phyloP scores from a whole-genome alignment of 2,113 vertebrate genomes.

The Phaethon lepturus region DNA sequence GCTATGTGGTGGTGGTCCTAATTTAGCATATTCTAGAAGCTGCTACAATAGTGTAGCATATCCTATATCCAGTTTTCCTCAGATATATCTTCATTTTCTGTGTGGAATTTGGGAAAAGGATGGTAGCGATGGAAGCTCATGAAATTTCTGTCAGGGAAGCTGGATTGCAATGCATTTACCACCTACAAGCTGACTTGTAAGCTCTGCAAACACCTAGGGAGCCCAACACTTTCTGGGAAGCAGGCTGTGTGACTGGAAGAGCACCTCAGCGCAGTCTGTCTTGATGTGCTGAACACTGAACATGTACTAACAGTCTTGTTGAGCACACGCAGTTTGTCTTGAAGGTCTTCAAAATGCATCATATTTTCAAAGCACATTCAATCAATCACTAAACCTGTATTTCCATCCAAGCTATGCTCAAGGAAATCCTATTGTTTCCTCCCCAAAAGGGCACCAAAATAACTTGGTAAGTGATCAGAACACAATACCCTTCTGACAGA shows the following conservation, averaged over 20 bases:
- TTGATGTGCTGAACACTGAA: background rate
- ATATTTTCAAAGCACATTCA: background rate
- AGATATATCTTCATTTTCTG: background rate
- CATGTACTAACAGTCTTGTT: background rate
- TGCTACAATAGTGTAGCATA: background rate
- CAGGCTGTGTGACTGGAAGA: background rate
- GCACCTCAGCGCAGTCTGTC: background rate
- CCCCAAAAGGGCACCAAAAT: background rate
- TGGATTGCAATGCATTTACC: background rate
- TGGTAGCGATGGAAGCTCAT: background rate
- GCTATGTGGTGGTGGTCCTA: background rate
- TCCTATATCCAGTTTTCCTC: background rate
- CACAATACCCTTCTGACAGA: background rate
- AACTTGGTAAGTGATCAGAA: background rate
- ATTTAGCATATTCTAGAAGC: background rate
- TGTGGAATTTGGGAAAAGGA: background rate
- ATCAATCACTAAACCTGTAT: background rate
- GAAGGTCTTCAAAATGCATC: background rate
- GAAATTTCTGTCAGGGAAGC: background rate
- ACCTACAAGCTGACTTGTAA: background rate
- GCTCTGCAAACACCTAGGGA: background rate
- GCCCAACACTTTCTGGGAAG: background rate
- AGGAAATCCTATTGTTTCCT: background rate
- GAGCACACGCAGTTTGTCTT: background rate
- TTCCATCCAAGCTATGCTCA: background rate